Evolutionary conservation across 2,797 vertebrate genomes (phyloP).

Genomic region (Sphenodon punctatus): DNA sequence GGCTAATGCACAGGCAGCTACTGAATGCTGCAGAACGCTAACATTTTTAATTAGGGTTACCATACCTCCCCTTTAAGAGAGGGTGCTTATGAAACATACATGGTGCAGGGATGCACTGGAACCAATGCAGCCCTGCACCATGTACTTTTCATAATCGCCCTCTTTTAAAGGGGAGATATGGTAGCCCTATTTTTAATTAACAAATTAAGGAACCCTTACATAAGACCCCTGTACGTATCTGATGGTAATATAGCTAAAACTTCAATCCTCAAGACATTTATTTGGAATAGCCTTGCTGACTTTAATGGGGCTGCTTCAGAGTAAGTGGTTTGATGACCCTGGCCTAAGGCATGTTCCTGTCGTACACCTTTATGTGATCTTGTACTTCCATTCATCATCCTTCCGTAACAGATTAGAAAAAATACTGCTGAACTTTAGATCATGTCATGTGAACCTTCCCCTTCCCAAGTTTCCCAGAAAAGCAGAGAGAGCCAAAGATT

Average conservation of each 20-base stretch:
- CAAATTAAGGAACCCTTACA: neutral
- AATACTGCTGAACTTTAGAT: neutral
- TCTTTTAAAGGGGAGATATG: too few relatives aligned
- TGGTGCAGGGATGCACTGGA: too few relatives aligned
- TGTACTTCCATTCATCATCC: neutral
- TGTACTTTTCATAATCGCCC: too few relatives aligned
- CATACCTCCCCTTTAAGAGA: too few relatives aligned
- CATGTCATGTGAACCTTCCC: neutral
- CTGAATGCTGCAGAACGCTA: neutral
- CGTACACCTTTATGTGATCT: neutral
- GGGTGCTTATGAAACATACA: too few relatives aligned
- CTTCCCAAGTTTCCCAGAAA: neutral
- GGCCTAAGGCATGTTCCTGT: neutral
- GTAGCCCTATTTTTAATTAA: conserved; percentile 4
- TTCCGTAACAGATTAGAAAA: neutral
- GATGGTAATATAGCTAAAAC: neutral
- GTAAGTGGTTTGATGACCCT: too few relatives aligned
- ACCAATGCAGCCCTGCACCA: too few relatives aligned
- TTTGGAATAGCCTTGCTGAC: too few relatives aligned
- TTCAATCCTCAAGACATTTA: too few relatives aligned
- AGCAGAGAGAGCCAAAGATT: neutral
- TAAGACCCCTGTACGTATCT: neutral
- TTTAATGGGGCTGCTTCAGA: too few relatives aligned
- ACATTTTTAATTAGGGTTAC: too few relatives aligned
- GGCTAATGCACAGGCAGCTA: conserved; percentile 28